Conservation (phyloP, 2,113 vertebrate genomes). For the Odontophorus gujanensis region DNA sequence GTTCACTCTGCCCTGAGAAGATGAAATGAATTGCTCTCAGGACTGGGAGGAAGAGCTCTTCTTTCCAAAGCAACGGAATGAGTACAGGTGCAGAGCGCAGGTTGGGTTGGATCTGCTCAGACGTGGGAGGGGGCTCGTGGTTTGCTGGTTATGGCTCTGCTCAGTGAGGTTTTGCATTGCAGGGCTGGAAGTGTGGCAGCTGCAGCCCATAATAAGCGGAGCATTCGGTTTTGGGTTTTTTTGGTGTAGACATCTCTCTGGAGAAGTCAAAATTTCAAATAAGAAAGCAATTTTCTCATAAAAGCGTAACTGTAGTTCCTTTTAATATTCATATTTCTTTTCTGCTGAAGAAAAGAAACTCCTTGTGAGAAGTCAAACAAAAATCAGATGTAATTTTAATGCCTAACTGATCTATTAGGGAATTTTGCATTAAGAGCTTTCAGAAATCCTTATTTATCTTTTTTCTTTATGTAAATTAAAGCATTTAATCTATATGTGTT, state of each 20-base stretch:
- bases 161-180: fast-evolving
- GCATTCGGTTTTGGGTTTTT: not conserved
- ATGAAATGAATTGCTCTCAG: not conserved
- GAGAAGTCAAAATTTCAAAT: not conserved
- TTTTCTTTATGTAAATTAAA: not conserved
- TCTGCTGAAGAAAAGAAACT: not conserved
- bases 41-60: not conserved
- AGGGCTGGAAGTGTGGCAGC: not conserved
- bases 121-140: not conserved
- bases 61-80: not conserved
- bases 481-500: not conserved
- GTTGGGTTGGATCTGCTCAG: not conserved
- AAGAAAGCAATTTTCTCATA: not conserved
- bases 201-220: too few relatives aligned
- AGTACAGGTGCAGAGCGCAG: too few relatives aligned
- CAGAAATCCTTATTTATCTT: not conserved
- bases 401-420: not conserved
- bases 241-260: not conserved
- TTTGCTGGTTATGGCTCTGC: too few relatives aligned
- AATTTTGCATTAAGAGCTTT: not conserved
- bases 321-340: not conserved
- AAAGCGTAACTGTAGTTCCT: not conserved
- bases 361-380: not conserved
- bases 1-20: not conserved
- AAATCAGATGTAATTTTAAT: slow-evolving; percentile 5